Conservation (phyloP, 2,888 invertebrate species). For the Thymelicus acteon region DNA sequence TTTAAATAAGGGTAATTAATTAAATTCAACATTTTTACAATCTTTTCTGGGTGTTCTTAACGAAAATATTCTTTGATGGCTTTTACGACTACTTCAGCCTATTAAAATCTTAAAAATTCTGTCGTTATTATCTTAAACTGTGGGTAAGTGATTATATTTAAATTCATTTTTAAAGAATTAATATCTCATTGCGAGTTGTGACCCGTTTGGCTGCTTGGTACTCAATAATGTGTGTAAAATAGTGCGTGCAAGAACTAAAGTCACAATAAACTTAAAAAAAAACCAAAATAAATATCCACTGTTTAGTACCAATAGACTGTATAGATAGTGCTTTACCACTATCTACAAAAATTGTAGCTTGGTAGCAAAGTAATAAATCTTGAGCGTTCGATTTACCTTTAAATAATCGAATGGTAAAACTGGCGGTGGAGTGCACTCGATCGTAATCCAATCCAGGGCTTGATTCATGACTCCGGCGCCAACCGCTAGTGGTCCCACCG, state of each 20-base stretch:
- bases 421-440: constrained; percentile 27
- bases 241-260: no score
- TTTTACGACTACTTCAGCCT: not conserved
- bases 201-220: not conserved
- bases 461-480: constrained; percentile 38
- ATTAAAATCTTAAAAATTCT: not conserved
- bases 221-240: no score
- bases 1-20: constrained; percentile 16
- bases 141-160: no score
- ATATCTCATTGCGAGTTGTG: no score
- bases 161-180: no score
- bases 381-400: constrained; percentile 30
- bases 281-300: no score
- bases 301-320: not conserved
- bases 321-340: no score
- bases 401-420: constrained; percentile 32
- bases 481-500: constrained; percentile 31
- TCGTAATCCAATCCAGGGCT: constrained; percentile 34
- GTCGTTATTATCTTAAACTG: no score
- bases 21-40: constrained; percentile 11
- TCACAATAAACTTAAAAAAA: no score
- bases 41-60: constrained; percentile 10
- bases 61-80: not conserved
- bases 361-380: constrained; percentile 22
- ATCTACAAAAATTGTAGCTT: constrained; percentile 14